Evolutionary conservation across 1,140 invertebrate species (phyloP).

Genomic region (Atta colombica): DNA sequence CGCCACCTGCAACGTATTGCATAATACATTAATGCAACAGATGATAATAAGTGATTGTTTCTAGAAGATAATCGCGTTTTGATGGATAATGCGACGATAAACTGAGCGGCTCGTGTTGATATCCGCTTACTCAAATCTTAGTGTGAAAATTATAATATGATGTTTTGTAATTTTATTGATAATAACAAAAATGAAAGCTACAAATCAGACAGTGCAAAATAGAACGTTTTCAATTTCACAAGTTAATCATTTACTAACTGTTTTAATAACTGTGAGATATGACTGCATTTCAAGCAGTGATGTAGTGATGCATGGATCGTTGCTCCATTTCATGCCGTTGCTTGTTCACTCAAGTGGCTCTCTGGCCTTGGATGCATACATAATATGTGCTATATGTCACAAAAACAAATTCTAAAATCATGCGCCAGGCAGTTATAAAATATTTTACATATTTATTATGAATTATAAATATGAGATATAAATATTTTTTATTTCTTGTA

Average conservation of each 20-base stretch:
- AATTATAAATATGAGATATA: background rate
- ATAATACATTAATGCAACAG: too few relatives aligned
- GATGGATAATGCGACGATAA: too few relatives aligned
- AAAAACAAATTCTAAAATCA: background rate
- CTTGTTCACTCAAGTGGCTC: background rate
- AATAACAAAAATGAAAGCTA: background rate
- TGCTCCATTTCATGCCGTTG: background rate
- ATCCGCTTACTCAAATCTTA: too few relatives aligned
- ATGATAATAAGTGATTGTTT: too few relatives aligned
- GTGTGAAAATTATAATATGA: background rate
- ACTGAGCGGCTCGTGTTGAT: too few relatives aligned
- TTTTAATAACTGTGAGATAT: background rate
- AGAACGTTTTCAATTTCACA: background rate
- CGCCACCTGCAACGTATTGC: too few relatives aligned
- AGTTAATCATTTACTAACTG: background rate
- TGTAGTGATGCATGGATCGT: background rate
- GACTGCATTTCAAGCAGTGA: background rate
- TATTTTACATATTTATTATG: background rate
- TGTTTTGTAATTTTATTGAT: background rate
- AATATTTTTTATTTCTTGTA: background rate
- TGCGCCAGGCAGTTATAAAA: slow-evolving; percentile 1
- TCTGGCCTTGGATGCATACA: background rate
- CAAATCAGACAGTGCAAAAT: background rate
- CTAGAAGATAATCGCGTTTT: too few relatives aligned
- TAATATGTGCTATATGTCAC: background rate